Conservation (phyloP, 2,113 vertebrate genomes). For the Spilogale gracilis region DNA sequence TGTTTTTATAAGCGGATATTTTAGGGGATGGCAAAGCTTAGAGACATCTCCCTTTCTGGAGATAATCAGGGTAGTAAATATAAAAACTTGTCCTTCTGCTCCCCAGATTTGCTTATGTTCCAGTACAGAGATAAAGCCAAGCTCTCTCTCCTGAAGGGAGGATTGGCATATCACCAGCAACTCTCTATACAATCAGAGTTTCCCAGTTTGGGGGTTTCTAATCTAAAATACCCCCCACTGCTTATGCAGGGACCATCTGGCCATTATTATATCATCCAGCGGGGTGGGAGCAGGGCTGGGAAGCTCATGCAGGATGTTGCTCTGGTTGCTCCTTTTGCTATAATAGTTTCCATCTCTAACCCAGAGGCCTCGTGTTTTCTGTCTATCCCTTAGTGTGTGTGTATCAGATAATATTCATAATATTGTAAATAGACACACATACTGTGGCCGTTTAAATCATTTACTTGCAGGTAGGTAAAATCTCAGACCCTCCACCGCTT, state of each 20-base stretch:
- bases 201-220: neutral
- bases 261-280: neutral
- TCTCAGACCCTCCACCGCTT: neutral
- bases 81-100: neutral
- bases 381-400: fast-evolving
- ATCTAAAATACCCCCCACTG: neutral
- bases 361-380: neutral
- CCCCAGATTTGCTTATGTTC: neutral
- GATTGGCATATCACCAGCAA: neutral
- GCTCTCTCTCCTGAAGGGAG: neutral
- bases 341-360: neutral
- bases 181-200: neutral
- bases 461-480: neutral
- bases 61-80: neutral
- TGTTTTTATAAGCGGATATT: neutral
- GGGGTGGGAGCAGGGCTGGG: neutral
- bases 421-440: neutral
- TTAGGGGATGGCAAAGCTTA: neutral
- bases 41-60: neutral
- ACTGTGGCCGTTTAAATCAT: neutral
- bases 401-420: neutral
- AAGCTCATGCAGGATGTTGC: neutral
- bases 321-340: neutral
- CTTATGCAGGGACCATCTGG: neutral
- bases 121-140: neutral